Evolutionary conservation across 2,888 invertebrate species (phyloP).

Genomic region (Arrhopalites spinosus): DNA sequence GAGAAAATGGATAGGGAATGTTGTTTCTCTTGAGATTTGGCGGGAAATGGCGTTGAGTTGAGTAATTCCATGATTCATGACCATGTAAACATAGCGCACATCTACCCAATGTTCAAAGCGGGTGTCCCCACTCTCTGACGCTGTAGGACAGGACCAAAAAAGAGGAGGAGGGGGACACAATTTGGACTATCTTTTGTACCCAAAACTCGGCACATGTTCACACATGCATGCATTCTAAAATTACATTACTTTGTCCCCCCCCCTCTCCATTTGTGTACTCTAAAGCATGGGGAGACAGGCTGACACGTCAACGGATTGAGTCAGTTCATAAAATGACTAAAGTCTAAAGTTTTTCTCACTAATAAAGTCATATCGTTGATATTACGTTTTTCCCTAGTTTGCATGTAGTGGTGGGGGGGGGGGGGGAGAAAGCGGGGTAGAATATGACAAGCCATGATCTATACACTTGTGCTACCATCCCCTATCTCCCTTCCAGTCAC

Average conservation of each 20-base stretch:
- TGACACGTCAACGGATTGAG: conserved; percentile 23
- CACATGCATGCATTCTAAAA: conserved; percentile 9
- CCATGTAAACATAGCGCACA: neutral
- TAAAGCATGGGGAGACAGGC: neutral
- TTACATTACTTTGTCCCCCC: conserved; percentile 16
- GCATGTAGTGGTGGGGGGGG: neutral
- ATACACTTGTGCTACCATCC: neutral
- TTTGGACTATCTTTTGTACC: neutral
- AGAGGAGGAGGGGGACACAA: neutral
- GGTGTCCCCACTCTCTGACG: neutral
- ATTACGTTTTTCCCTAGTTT: neutral
- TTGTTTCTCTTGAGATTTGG: neutral
- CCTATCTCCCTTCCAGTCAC: no score
- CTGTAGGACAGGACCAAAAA: neutral
- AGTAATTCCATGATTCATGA: conserved; percentile 25
- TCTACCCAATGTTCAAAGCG: neutral
- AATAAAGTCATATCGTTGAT: conserved; percentile 17
- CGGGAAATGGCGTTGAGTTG: neutral
- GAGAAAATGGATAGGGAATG: neutral
- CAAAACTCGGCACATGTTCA: neutral
- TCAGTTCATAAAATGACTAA: neutral
- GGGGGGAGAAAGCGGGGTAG: neutral
- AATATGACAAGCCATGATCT: neutral
- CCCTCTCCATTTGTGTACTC: neutral
- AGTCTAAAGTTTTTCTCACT: neutral